Conservation (phyloP, 30 jellyfish, hydroid and myxozoan species). For the Pelagia noctiluca region DNA sequence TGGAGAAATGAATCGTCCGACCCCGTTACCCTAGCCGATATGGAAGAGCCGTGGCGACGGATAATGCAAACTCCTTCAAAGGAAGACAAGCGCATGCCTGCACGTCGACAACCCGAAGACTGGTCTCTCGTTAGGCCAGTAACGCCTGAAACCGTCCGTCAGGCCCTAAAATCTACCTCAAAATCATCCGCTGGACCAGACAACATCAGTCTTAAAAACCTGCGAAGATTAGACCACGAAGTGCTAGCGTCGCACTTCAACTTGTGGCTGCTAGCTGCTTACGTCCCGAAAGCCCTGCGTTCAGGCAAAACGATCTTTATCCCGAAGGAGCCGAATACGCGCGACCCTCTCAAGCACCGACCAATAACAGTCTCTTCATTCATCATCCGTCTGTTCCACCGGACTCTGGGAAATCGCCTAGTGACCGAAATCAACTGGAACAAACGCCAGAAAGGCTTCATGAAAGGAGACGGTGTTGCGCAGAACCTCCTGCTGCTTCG, state of each 20-base stretch:
- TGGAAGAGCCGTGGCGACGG: conserved; percentile 9
- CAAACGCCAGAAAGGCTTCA: neutral
- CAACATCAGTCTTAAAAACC: neutral
- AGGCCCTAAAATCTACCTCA: neutral
- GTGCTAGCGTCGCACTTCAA: neutral
- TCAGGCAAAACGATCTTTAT: no score
- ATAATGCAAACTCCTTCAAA: neutral
- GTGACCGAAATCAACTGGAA: neutral
- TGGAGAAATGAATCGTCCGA: conserved; percentile 5
- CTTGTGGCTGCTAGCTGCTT: conserved; percentile 9
- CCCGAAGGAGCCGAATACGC: conserved; percentile 5
- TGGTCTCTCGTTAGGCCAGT: neutral
- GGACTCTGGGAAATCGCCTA: neutral
- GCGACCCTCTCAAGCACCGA: conserved; percentile 12
- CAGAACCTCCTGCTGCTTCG: neutral
- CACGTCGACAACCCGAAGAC: neutral
- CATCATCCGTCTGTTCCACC: conserved; percentile 3
- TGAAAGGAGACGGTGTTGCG: conserved; percentile 13
- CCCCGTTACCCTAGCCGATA: neutral
- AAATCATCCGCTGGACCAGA: no score
- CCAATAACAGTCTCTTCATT: conserved; percentile 17
- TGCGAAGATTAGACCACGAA: neutral
- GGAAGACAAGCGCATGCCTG: neutral
- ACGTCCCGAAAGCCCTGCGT: neutral
- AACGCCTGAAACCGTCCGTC: neutral